Percentiles rank a stretch among this genome's conserved stretches.
These are phyloP conservation scores for Bombus soroeensis DNA, from an alignment of 1,140 invertebrate genomes.

Conservation along the genomic window DNA sequence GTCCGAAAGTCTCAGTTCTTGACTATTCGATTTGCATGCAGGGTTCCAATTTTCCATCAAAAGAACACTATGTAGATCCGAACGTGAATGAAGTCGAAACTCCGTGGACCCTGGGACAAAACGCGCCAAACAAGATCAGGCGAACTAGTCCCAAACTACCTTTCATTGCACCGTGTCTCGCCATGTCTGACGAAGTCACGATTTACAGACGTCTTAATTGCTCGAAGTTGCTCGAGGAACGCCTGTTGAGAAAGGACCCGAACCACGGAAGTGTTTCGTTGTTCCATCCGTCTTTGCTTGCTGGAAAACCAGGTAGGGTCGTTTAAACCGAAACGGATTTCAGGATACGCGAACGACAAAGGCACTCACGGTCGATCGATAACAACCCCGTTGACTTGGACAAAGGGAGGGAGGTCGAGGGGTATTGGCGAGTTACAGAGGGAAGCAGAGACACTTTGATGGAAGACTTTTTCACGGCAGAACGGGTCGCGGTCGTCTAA, in stretches of 20 bases:
- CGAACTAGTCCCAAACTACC: not conserved
- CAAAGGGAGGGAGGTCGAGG: conserved; percentile 6
- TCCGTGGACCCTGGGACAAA: too few relatives aligned
- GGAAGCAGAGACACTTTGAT: conserved; percentile 38
- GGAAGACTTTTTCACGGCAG: conserved; percentile 54
- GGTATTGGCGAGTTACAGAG: conserved; percentile 33
- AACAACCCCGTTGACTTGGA: conserved; percentile 49
- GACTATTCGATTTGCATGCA: not conserved
- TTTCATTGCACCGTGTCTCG: not conserved
- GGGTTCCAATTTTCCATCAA: not conserved
- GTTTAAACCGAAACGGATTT: conserved; percentile 45
- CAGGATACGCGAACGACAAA: conserved; percentile 57
- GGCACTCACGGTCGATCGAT: conserved; percentile 53
- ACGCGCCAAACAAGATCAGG: not conserved
- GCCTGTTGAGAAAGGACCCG: not conserved
- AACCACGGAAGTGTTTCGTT: conserved; percentile 9
- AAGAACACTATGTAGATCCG: not conserved
- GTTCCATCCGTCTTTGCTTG: not conserved
- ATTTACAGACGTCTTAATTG: conserved; percentile 14
- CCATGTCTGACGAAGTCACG: not conserved
- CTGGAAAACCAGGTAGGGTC: not conserved
- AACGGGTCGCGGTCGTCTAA: conserved; percentile 40
- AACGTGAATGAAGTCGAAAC: not conserved
- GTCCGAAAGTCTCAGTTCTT: not conserved
- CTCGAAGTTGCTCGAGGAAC: not conserved